These are phyloP conservation scores for Aptenodytes forsteri DNA, from an alignment of 2,113 vertebrate species.

Conservation along the genomic window DNA sequence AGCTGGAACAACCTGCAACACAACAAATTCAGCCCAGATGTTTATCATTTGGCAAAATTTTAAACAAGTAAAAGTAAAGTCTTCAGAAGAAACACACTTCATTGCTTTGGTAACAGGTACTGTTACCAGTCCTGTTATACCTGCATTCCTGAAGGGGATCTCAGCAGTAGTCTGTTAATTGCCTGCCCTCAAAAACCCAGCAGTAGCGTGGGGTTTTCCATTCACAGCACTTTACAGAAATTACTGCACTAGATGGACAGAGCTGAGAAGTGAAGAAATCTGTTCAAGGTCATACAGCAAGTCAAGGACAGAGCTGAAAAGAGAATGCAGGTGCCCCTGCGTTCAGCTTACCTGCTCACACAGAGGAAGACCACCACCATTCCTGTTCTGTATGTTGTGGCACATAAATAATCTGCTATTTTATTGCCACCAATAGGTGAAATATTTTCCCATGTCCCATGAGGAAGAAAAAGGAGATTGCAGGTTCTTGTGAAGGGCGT, in stretches of 20 bases:
- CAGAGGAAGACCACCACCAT: not conserved
- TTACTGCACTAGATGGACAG: not conserved
- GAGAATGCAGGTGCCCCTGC: not conserved
- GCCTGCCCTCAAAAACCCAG: not conserved
- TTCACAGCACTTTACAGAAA: not conserved
- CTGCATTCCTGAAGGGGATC: not conserved
- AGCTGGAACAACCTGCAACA: not conserved
- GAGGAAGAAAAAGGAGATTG: not conserved
- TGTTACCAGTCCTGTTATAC: not conserved
- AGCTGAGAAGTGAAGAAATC: not conserved
- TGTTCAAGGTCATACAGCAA: not conserved
- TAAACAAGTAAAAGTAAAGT: not conserved
- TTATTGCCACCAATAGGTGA: not conserved
- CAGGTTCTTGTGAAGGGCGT: not conserved
- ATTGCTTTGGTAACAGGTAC: not conserved
- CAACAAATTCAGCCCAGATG: not conserved
- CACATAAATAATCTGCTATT: not conserved
- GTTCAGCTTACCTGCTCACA: accelerated
- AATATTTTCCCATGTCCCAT: not conserved
- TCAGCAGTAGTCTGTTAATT: too few relatives aligned
- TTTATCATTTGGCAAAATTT: not conserved
- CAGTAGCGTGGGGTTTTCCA: not conserved
- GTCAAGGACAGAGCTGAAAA: not conserved
- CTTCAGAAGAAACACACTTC: not conserved
- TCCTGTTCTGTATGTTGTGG: not conserved